These are phyloP conservation scores for Polydrusus tereticollis DNA, from an alignment of 2,888 invertebrate genomes.

Conservation along the genomic window DNA sequence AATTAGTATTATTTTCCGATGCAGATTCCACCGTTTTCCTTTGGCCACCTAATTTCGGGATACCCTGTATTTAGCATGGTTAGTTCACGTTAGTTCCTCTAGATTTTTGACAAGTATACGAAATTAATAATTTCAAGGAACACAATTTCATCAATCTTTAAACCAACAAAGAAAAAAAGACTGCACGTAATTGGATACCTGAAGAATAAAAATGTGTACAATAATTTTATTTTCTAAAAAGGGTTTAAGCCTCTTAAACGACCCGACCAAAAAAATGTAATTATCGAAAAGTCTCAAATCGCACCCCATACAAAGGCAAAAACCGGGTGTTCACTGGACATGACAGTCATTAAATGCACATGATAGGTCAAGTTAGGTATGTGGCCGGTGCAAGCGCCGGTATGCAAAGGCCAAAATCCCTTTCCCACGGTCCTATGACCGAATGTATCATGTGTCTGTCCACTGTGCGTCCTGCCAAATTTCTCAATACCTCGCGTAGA, in stretches of 20 bases:
- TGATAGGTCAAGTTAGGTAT: slow-evolving; percentile 44
- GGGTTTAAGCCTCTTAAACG: neutral
- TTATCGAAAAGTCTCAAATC: slow-evolving; percentile 20
- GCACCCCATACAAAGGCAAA: slow-evolving; percentile 18
- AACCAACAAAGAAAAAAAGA: neutral
- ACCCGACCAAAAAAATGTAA: slow-evolving; percentile 5
- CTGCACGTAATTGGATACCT: neutral
- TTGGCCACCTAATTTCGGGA: too few species aligned
- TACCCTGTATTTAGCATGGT: too few species aligned
- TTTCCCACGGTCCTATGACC: slow-evolving; percentile 47
- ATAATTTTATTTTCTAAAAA: neutral
- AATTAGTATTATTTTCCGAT: too few species aligned
- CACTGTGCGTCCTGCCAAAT: slow-evolving; percentile 48
- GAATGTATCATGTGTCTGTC: slow-evolving; percentile 49
- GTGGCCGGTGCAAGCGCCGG: slow-evolving; percentile 36
- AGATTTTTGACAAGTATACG: too few species aligned
- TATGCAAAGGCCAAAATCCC: slow-evolving; percentile 46
- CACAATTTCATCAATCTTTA: too few species aligned
- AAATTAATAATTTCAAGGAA: too few species aligned
- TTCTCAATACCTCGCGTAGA: slow-evolving; percentile 48
- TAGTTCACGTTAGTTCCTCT: too few species aligned
- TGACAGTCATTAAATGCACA: slow-evolving; percentile 37
- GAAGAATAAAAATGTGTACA: neutral
- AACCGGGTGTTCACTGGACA: slow-evolving; percentile 37
- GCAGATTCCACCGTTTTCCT: too few species aligned